These are phyloP conservation scores for Laticauda laticaudata DNA, from an alignment of 2,113 vertebrate species.

Conservation along the genomic window DNA sequence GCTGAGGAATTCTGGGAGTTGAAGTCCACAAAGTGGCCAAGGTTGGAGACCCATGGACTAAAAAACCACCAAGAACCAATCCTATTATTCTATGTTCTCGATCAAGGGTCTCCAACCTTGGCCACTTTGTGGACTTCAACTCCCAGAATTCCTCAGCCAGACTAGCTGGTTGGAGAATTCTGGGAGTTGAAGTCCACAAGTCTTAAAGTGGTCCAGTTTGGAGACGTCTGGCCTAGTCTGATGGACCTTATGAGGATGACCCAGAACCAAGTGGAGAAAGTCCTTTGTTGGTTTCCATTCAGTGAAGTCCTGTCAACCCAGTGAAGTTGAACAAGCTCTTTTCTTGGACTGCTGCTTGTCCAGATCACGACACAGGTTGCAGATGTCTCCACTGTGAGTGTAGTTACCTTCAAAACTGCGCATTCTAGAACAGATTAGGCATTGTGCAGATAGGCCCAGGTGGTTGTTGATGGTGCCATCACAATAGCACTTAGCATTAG, in stretches of 20 bases:
- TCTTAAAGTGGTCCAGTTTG: too few species aligned
- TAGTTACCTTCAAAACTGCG: background rate
- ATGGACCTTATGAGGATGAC: background rate
- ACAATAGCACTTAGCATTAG: too few species aligned
- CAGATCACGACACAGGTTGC: background rate
- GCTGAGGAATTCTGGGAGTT: too few species aligned
- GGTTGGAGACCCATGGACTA: too few species aligned
- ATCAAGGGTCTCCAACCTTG: too few species aligned
- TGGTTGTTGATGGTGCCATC: background rate
- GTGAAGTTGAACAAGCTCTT: background rate
- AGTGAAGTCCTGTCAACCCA: background rate
- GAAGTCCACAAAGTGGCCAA: too few species aligned
- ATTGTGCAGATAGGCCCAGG: background rate
- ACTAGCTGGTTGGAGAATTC: too few species aligned
- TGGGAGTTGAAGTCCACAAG: too few species aligned
- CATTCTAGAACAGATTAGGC: background rate
- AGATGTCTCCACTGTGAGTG: background rate
- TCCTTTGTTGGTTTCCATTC: background rate
- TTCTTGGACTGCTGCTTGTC: background rate
- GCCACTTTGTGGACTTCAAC: too few species aligned
- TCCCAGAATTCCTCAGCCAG: too few species aligned
- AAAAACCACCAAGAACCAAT: too few species aligned
- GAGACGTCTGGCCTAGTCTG: background rate
- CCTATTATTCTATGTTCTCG: too few species aligned
- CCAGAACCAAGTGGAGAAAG: background rate